Base-by-base conservation (phyloP, 2,113 vertebrate genomes). In the Corythornis madagascariensis region DNA sequence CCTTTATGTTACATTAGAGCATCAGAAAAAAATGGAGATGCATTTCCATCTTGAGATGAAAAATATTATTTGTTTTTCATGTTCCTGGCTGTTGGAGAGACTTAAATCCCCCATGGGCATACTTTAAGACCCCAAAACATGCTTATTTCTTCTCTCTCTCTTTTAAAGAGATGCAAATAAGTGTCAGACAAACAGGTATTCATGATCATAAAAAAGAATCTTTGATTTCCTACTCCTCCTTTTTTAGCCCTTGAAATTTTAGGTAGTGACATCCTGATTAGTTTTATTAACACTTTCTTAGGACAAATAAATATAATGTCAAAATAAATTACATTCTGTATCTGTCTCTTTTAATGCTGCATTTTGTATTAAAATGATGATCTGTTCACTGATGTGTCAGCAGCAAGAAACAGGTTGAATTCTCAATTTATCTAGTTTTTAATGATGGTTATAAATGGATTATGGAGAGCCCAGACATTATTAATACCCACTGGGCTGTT, bases 1-100 rank as follows among this genome's bases (percentile, higher is more conserved):
- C 70, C 25, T 92, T 89, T 93, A 43, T 38, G 11, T 75, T 94
- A 57, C 65, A 75, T 90, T 60, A 84, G 24, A 94, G 78, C 29
- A 86, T 48, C 29, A 74, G 57, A 91, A 90, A 91, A 80, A 80
- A 56, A 77, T 10, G 0, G 29, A 82, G 29, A 53, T 11, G 42
- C 7, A 71, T 79, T 83, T 90, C 18, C 74, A 52, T 67, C 16
- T 81, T 81, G 29, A 92, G 24, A 86, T 74, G 14, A 90, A 77
- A 79, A 88, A 65, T 89, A 16, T 2, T 83, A n/a, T 91, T 83
- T 81, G 29, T 52, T 93, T 95, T 89, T 80, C 43, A 48, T 73
- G 64, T 71, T 91, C 16, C 24, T 67, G 43, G 45, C n/a, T 0
- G 0, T 33, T 35, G 4, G 35, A 71, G 52, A n/a, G 61, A 86